A percentile compares a stretch with the other conserved stretches of the same genome.
These are phyloP conservation scores for Drosophila greeni DNA, from an alignment of 2,888 invertebrate species.

Conservation along the genomic window DNA sequence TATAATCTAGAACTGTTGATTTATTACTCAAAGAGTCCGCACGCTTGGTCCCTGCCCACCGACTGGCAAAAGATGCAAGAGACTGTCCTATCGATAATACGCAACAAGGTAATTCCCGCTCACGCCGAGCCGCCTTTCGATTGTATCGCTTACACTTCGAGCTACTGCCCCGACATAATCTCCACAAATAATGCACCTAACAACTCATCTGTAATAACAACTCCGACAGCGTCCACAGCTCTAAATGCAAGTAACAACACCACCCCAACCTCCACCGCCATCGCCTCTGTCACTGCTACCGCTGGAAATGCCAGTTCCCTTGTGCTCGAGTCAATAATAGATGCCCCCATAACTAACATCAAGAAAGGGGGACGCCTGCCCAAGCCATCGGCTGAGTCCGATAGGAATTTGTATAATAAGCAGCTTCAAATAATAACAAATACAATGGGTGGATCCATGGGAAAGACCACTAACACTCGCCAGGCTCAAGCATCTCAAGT, in stretches of 20 bases:
- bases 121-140: slow-evolving; percentile 34
- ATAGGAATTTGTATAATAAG: slow-evolving; percentile 65
- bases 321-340: slow-evolving; percentile 10
- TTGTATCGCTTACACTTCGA: slow-evolving; percentile 37
- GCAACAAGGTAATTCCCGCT: slow-evolving; percentile 78
- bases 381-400: slow-evolving; percentile 57
- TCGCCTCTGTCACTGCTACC: slow-evolving; percentile 4
- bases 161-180: slow-evolving; percentile 34
- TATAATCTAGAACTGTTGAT: slow-evolving; percentile 78
- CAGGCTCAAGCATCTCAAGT: slow-evolving; percentile 30
- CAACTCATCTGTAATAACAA: slow-evolving; percentile 51
- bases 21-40: slow-evolving; percentile 78
- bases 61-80: slow-evolving; percentile 78
- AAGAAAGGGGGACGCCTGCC: slow-evolving; percentile 44
- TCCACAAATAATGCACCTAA: slow-evolving; percentile 52
- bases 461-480: slow-evolving; percentile 29
- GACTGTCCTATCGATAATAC: slow-evolving; percentile 76
- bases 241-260: slow-evolving; percentile 11
- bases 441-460: slow-evolving; percentile 60
- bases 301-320: slow-evolving; percentile 11
- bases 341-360: slow-evolving; percentile 24
- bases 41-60: slow-evolving; percentile 77
- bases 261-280: slow-evolving; percentile 14
- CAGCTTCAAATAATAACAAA: slow-evolving; percentile 66
- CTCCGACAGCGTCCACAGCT: slow-evolving; percentile 10